phyloP scores from a whole-genome alignment of 2,797 vertebrate species.

The Onychomys arenicola region DNA sequence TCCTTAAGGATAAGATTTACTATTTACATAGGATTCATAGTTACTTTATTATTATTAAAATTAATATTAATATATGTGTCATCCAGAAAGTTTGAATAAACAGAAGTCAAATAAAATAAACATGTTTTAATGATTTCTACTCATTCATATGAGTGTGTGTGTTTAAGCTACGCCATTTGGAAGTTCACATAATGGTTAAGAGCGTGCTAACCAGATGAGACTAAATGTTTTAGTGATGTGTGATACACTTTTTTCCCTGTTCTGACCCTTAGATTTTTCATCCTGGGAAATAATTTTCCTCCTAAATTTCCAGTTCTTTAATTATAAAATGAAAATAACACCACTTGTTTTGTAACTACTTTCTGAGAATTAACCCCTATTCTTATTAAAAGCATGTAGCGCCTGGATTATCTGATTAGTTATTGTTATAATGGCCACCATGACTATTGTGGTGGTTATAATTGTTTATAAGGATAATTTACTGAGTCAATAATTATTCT shows the following conservation, averaged over 20 bases:
- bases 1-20: neutral
- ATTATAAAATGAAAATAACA: slow-evolving; percentile 11
- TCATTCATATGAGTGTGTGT: neutral
- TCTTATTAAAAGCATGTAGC: neutral
- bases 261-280: slow-evolving; percentile 17
- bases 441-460: neutral
- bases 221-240: neutral
- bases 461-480: slow-evolving; percentile 51
- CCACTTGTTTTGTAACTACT: neutral
- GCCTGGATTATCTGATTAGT: neutral
- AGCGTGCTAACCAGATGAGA: neutral
- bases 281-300: slow-evolving; percentile 19
- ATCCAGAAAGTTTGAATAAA: neutral
- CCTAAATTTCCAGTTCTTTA: slow-evolving; percentile 1
- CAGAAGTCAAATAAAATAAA: slow-evolving; percentile 10
- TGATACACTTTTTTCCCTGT: neutral
- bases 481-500: slow-evolving; percentile 24
- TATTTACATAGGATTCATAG: neutral
- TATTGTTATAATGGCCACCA: slow-evolving; percentile 30
- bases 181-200: neutral
- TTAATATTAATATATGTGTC: neutral
- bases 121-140: neutral
- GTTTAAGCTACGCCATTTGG: neutral
- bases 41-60: slow-evolving; percentile 23
- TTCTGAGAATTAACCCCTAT: slow-evolving; percentile 21